Evolutionary conservation across 1,140 invertebrate genomes (phyloP), one percentile per base, ranked within the genome.

Genomic region (Nasonia longicornis): DNA sequence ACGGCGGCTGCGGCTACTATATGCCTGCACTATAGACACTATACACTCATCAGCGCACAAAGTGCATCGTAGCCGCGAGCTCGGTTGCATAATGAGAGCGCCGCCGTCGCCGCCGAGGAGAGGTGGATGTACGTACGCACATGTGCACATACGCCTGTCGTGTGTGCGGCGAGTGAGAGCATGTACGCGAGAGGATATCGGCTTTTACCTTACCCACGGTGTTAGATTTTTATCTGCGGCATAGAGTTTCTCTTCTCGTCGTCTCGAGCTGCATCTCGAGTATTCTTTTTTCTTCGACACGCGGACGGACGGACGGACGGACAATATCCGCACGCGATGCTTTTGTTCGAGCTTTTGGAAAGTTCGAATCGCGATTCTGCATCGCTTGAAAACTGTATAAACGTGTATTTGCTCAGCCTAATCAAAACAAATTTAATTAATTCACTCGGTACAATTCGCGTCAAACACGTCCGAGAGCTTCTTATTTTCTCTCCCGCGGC

Each of bases 131-230:
- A 48, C 31, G 69, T 20, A 72, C 0, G 20, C 64, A 11, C 3
- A 67, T 67, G 26, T 14, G 10, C 2, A 69, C 26, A 66, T 35
- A 76, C 31, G 45, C 45, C 26, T 29, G 42, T 66, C 76, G 76
- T n/a, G 31, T 70, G 64, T 14, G 66, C 7, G 71, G 16, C 35
- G 20, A 63, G 76, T 66, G 31, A 63, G 48, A 31, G 42, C 14
- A 7, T 35, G 35, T 45, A 48, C 12, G 16, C 66, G 64, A 67
- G 64, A 67, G 63, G 71, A 75, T 80, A 75, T 80, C 71, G 58
- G 11, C 58, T 80, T 74, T 80, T 80, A 78, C 26, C 58, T 63
- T 75, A 75, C 63, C 58, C 29, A 71, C 71, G 58, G 70, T 73
- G 45, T 72, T 79, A 72, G 48, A 71, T 72, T 79, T 63, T 79